Evolutionary conservation across 2,797 vertebrate species (phyloP).

Genomic region (Acestrorhynchus altus): DNA sequence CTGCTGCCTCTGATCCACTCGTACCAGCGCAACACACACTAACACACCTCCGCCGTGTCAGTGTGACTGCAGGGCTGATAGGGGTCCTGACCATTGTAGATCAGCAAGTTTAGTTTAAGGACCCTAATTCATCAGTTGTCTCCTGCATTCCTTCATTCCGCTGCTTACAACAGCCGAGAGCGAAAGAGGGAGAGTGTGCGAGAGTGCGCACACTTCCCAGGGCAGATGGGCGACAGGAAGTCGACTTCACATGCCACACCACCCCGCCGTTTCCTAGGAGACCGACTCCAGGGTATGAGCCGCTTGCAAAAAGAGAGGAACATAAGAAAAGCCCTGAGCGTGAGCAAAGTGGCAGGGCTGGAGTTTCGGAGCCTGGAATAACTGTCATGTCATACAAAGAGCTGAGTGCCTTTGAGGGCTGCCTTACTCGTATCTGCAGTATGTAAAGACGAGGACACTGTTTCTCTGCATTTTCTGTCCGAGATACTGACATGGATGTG

Average conservation of each 20-base stretch:
- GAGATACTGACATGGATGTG: neutral
- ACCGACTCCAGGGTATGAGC: conserved; percentile 68
- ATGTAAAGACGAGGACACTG: neutral
- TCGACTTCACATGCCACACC: conserved; percentile 54
- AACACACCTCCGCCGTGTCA: no score
- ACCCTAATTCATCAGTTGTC: neutral
- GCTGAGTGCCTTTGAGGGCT: neutral
- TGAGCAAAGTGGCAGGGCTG: conserved; percentile 23
- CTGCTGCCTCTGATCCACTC: no score
- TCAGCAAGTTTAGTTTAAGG: no score
- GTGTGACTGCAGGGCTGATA: no score
- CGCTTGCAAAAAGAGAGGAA: conserved; percentile 59
- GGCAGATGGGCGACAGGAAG: conserved; percentile 58
- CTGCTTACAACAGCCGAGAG: neutral
- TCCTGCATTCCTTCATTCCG: neutral
- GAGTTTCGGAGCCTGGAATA: neutral
- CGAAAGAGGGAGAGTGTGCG: neutral
- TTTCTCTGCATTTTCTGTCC: neutral
- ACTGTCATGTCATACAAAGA: neutral
- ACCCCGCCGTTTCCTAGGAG: conserved; percentile 74
- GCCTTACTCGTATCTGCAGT: neutral
- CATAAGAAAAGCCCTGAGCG: conserved; percentile 51
- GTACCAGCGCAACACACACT: no score
- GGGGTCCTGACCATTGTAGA: no score
- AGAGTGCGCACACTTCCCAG: conserved; percentile 49